A percentile compares a stretch with the other conserved stretches of the same genome.
Conservation (phyloP, 2,113 vertebrate genomes). For the Ceuthmochares aereus region DNA sequence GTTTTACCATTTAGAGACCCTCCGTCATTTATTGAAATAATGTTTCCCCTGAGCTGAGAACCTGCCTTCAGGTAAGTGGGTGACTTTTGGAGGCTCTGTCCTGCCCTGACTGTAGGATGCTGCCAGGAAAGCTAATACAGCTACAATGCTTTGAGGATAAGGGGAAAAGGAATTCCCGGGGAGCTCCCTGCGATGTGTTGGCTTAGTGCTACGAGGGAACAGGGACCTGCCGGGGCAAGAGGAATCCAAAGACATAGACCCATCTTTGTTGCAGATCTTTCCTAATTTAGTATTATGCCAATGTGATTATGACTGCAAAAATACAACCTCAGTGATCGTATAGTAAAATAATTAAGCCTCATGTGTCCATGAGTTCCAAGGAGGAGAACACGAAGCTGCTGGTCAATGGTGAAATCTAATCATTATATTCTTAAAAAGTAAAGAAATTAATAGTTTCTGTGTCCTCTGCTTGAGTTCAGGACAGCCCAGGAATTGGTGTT, state of each 20-base stretch:
- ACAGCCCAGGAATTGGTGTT: neutral
- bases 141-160: fast-evolving
- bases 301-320: neutral
- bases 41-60: neutral
- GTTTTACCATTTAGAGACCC: neutral
- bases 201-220: neutral
- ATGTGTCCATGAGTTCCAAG: neutral
- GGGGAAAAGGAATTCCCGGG: neutral
- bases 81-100: neutral
- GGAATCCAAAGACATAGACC: neutral
- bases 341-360: neutral
- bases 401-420: neutral
- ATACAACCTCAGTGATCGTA: neutral
- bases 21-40: neutral
- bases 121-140: neutral
- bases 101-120: neutral
- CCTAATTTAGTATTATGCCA: neutral
- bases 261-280: neutral
- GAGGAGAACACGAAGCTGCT: neutral
- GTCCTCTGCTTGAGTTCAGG: neutral
- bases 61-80: neutral
- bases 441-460: neutral
- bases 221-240: neutral
- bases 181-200: fast-evolving
- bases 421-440: neutral